A percentile compares a stretch with the other conserved stretches of the same genome.
Conservation (phyloP, 2,797 vertebrate species). For the Perodicticus potto region DNA sequence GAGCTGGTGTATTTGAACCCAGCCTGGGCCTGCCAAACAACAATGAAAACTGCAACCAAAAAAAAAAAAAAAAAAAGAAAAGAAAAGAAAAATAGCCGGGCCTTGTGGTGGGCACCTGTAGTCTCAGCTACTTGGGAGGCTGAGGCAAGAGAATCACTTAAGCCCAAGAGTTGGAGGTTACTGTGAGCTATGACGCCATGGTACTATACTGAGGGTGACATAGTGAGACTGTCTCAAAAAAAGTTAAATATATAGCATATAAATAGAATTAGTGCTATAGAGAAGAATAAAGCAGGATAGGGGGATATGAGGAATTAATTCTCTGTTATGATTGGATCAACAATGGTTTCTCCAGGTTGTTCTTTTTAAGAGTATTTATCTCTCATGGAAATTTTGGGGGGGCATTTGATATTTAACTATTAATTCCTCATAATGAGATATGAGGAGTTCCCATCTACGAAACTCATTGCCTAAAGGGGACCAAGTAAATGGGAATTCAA, state of each 20-base stretch:
- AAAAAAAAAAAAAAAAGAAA: no score
- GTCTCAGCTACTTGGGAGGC: no score
- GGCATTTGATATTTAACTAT: conserved; percentile 13
- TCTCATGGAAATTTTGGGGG: neutral
- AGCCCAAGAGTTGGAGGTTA: no score
- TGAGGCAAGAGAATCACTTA: no score
- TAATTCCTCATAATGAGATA: neutral
- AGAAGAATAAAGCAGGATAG: neutral
- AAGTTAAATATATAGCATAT: neutral
- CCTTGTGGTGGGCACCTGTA: no score
- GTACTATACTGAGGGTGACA: no score
- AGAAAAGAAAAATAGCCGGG: no score
- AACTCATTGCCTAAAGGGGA: conserved; percentile 18
- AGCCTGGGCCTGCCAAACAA: no score
- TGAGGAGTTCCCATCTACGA: neutral
- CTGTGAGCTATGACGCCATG: no score
- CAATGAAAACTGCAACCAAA: no score
- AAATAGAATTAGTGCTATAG: neutral
- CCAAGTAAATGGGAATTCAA: conserved; percentile 41
- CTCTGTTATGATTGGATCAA: neutral
- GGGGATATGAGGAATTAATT: neutral
- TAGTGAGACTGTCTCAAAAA: neutral
- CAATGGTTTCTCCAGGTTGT: neutral
- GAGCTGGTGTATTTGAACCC: no score
- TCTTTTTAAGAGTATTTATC: conserved; percentile 3